phyloP scores from a whole-genome alignment of 2,888 invertebrate species.

The Doris montereyensis region DNA sequence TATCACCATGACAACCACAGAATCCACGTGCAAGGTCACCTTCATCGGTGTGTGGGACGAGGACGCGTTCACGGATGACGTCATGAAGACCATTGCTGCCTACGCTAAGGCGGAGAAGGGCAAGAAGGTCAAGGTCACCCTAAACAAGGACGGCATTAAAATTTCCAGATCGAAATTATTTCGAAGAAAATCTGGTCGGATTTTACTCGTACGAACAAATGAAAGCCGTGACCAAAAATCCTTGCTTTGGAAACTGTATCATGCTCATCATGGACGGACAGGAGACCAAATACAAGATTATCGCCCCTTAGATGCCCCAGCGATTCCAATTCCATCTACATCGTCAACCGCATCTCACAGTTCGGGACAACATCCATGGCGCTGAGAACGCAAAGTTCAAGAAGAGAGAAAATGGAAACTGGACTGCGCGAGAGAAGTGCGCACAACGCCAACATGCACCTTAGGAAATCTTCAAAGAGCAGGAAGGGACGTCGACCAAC shows the following conservation, averaged over 20 bases:
- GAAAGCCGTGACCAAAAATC: constrained; percentile 54
- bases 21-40: constrained; percentile 48
- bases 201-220: constrained; percentile 49
- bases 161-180: too few relatives aligned
- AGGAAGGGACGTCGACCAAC: too few relatives aligned
- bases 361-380: too few relatives aligned
- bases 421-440: constrained; percentile 54
- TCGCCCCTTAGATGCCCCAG: constrained; percentile 53
- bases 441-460: constrained; percentile 40
- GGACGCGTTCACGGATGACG: constrained; percentile 51
- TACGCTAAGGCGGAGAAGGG: constrained; percentile 51
- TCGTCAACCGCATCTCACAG: constrained; percentile 46
- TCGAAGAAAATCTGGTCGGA: too few relatives aligned
- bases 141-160: constrained; percentile 52
- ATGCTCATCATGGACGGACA: constrained; percentile 53
- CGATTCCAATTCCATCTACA: constrained; percentile 50
- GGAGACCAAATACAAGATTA: constrained; percentile 48
- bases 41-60: constrained; percentile 54
- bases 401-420: constrained; percentile 56
- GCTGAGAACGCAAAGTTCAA: constrained; percentile 48
- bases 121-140: constrained; percentile 51
- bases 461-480: constrained; percentile 39
- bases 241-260: constrained; percentile 50
- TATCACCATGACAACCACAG: constrained; percentile 30
- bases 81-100: constrained; percentile 49